phyloP scores from a whole-genome alignment of 37 sponge, comb jelly and placozoan species.

The Halichondria panicea region DNA sequence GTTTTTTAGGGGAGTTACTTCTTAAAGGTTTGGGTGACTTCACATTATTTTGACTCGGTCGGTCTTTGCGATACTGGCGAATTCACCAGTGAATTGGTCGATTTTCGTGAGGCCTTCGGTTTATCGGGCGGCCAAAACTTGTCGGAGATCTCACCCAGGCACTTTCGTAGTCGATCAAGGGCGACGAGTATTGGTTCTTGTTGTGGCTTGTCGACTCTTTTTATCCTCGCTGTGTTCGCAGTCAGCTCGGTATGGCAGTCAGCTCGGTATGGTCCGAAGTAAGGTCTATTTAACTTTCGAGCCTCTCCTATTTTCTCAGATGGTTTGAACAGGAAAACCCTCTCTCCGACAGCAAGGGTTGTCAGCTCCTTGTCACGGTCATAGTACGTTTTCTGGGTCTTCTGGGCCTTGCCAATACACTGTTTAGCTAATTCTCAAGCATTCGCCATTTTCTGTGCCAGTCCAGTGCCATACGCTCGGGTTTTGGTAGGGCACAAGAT shows the following conservation, averaged over 20 bases:
- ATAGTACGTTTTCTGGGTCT: conserved; percentile 39
- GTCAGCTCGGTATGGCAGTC: conserved; percentile 24
- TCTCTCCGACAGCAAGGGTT: conserved; percentile 21
- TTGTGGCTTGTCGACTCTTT: conserved; percentile 27
- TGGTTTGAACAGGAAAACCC: conserved; percentile 53
- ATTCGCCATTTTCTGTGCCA: not conserved
- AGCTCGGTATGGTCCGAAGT: conserved; percentile 44
- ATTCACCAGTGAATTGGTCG: not conserved
- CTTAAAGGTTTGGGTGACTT: not conserved
- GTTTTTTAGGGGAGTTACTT: too few relatives aligned
- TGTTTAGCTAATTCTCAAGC: conserved; percentile 52
- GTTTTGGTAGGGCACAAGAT: not conserved
- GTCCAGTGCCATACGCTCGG: conserved; percentile 24
- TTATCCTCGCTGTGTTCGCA: conserved; percentile 6
- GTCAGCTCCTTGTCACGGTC: conserved; percentile 2
- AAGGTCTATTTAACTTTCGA: conserved; percentile 34
- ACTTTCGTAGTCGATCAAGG: conserved; percentile 27
- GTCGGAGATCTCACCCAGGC: conserved; percentile 25
- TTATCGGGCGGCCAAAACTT: conserved; percentile 24
- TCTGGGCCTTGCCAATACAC: conserved; percentile 30
- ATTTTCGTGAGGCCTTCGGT: not conserved
- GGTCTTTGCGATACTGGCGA: too few relatives aligned
- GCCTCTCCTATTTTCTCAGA: conserved; percentile 17
- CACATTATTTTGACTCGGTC: too few relatives aligned
- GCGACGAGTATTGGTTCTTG: conserved; percentile 25